These are phyloP conservation scores for Chiloscyllium punctatum DNA, from an alignment of 2,797 vertebrate species.

Conservation along the genomic window DNA sequence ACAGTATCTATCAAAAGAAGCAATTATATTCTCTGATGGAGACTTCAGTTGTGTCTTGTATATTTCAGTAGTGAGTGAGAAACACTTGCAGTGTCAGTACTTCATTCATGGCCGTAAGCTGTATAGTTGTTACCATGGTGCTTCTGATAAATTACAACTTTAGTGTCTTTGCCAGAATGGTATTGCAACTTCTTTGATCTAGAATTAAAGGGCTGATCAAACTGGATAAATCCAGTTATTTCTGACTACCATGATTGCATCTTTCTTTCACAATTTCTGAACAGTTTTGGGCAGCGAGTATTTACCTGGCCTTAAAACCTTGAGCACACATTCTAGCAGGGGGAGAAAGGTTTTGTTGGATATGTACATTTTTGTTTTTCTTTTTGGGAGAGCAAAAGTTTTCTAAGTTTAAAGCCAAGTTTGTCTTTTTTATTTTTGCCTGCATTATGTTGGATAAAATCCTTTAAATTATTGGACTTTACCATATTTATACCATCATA, in stretches of 20 bases:
- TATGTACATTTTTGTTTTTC: not conserved
- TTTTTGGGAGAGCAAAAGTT: not conserved
- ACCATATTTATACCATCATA: not conserved
- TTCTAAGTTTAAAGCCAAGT: not conserved
- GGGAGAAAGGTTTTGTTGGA: not conserved
- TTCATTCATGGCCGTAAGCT: not conserved
- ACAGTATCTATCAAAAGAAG: not conserved
- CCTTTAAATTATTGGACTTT: not conserved
- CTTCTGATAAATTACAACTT: slow-evolving; percentile 32
- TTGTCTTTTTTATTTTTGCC: not conserved
- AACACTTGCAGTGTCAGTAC: slow-evolving; percentile 8
- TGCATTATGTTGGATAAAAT: not conserved
- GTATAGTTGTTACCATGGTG: not conserved
- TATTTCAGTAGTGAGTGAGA: not conserved
- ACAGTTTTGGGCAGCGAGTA: not conserved
- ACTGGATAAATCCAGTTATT: not conserved
- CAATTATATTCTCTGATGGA: not conserved
- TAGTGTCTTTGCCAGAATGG: slow-evolving; percentile 7
- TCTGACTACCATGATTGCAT: not conserved
- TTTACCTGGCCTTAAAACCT: not conserved
- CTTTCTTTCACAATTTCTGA: not conserved
- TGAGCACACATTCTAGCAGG: not conserved
- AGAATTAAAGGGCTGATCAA: slow-evolving; percentile 1
- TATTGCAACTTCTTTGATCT: slow-evolving; percentile 38
- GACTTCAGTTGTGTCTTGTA: not conserved